These are phyloP conservation scores for Gryllus bimaculatus DNA, from an alignment of 1,140 invertebrate species.

Conservation along the genomic window DNA sequence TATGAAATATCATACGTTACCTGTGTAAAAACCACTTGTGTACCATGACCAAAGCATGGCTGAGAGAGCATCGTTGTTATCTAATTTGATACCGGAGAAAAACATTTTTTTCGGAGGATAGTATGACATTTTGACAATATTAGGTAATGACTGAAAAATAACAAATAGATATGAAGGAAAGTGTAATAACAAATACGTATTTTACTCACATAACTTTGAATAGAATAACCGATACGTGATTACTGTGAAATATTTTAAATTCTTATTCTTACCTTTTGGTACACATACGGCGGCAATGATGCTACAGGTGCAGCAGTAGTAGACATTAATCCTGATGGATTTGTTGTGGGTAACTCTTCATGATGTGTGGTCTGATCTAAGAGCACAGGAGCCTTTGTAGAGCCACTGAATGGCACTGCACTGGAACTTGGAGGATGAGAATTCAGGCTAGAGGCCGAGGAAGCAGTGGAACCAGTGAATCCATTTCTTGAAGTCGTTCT, in stretches of 20 bases:
- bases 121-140: neutral
- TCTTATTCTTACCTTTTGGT: neutral
- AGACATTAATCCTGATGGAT: neutral
- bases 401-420: too few species aligned
- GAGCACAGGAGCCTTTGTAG: too few species aligned
- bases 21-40: neutral
- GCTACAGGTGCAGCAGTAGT: neutral
- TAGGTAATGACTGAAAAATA: neutral
- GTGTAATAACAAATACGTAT: neutral
- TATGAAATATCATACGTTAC: neutral
- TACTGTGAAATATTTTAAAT: neutral
- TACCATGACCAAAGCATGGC: slow-evolving; percentile 3
- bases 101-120: neutral
- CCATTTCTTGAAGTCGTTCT: neutral
- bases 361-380: neutral
- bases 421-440: neutral
- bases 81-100: neutral
- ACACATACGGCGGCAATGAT: neutral
- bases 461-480: neutral
- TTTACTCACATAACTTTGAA: neutral
- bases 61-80: neutral
- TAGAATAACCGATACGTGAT: neutral
- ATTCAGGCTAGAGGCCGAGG: neutral
- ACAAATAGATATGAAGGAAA: neutral
- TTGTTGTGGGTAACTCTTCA: neutral